Base-by-base conservation (phyloP, 1,140 invertebrate species). In the Caerostris darwini region DNA sequence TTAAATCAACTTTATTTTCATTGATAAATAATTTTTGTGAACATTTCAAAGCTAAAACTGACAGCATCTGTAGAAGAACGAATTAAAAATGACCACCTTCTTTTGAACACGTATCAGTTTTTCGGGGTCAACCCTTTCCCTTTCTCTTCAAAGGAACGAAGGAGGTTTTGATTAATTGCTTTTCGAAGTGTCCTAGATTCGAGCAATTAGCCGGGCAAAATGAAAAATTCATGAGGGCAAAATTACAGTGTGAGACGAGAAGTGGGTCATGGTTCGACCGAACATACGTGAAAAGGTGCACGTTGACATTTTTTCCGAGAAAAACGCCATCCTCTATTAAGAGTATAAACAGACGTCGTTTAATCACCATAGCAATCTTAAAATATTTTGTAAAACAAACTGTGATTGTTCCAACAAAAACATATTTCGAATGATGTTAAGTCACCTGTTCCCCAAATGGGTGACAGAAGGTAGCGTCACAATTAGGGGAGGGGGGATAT, bases 211-310 rank as follows among this genome's bases (percentile, higher is more conserved):
- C 56, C 53, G 86, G 59, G 12, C n/a, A n/a, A 81, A 7, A 85
- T 88, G 86, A 12, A 64, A 88, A 88, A 88, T 88, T 88, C 86
- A 88, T 88, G 86, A 88, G 58, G 58, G 59, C 34, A 50, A 64
- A 64, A 88, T 64, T 88, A 12, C 58, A 57, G 19, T 17, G 34
- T 59, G 59, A 17, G 17, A 4, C 19, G 7, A 14, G 3, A 88
- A 64, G 19, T 88, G 59, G 86, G 86, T 88, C 86, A 88, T 88
- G 86, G 86, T 88, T 88, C 58, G 34, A 64, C 19, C 59, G n/a
- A 56, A 8, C n/a, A 34, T 83, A 83, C 82, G 82, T 85, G 82
- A 85, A 85, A 85, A 19, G 17, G 54, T 59, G 82, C 82, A 85
- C 82, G 82, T 85, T 58, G 14, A 58, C 82, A 59, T 10, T 19